Conservation (phyloP, 2,113 vertebrate species). For the Benitochromis conjunctus region DNA sequence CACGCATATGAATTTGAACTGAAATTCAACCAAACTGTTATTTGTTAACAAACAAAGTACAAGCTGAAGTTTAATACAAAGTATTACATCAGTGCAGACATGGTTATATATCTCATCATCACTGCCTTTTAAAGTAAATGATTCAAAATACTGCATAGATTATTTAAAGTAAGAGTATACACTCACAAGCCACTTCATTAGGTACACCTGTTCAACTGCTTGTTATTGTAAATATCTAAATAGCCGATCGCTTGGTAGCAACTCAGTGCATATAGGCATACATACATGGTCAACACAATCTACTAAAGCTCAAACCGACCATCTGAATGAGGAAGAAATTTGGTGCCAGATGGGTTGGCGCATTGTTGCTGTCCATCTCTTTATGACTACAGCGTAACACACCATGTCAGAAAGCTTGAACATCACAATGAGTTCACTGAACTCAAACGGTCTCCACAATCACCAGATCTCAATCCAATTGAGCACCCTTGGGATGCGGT, state of each 20-base stretch:
- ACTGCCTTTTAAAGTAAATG: neutral
- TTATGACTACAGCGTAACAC: neutral
- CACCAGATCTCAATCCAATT: neutral
- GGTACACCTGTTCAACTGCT: neutral
- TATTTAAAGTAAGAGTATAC: neutral
- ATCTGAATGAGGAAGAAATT: neutral
- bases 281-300: neutral
- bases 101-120: neutral
- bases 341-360: neutral
- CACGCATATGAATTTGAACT: neutral
- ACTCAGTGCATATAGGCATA: neutral
- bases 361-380: neutral
- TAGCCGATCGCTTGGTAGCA: neutral
- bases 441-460: neutral
- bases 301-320: neutral
- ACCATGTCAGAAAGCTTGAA: neutral
- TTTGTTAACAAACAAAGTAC: neutral
- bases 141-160: neutral
- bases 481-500: neutral
- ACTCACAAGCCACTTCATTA: neutral
- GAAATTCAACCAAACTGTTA: neutral
- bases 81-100: neutral
- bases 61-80: neutral
- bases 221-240: neutral
- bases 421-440: neutral